phyloP scores from a whole-genome alignment of 2,888 invertebrate species.

The Mimachlamys varia region DNA sequence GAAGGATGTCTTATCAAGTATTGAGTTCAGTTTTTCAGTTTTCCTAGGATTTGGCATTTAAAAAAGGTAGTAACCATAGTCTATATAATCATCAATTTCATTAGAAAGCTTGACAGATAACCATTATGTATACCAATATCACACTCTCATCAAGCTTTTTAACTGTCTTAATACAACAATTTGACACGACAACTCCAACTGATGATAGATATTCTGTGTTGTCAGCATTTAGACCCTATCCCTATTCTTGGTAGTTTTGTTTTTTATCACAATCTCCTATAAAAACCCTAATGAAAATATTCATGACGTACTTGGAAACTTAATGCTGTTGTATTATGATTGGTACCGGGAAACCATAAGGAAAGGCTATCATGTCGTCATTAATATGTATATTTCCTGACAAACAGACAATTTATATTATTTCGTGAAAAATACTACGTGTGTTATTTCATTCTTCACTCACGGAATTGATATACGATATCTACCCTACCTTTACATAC shows the following conservation, averaged over 20 bases:
- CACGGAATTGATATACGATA: background rate
- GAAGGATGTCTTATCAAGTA: background rate
- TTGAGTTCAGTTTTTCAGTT: no score
- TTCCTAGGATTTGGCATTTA: no score
- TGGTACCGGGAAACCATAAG: background rate
- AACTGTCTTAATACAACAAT: no score
- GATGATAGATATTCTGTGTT: background rate
- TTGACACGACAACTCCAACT: background rate
- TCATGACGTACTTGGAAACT: background rate
- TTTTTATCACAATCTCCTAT: background rate
- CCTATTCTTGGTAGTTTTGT: background rate
- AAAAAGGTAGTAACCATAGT: no score
- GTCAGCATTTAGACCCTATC: background rate
- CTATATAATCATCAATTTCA: no score
- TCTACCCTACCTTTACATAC: constrained; percentile 4
- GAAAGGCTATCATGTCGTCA: background rate
- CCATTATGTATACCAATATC: no score
- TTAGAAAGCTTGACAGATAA: no score
- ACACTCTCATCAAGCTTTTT: no score
- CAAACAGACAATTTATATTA: background rate
- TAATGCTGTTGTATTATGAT: background rate
- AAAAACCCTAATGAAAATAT: background rate
- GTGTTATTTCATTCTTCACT: background rate
- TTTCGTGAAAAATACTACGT: constrained; percentile 13
- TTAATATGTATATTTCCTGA: background rate